These are phyloP conservation scores for Pelosia muscerda DNA, from an alignment of 2,888 invertebrate species.

Conservation along the genomic window DNA sequence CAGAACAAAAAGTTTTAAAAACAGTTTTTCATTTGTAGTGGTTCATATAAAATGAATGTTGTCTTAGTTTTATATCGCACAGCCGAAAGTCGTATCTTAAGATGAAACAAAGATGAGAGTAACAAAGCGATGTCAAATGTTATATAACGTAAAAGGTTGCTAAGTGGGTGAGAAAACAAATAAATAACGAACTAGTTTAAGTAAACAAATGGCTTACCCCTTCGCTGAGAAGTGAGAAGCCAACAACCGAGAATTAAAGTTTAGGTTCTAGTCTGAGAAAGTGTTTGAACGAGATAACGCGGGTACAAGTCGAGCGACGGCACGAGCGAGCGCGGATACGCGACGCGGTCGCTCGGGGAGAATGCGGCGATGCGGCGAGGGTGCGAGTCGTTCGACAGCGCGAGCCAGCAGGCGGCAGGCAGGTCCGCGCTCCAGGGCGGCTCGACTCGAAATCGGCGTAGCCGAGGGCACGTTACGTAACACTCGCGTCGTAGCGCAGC, in stretches of 20 bases:
- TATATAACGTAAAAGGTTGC: conserved; percentile 65
- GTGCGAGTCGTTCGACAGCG: conserved; percentile 49
- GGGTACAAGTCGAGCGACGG: conserved; percentile 24
- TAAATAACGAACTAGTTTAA: conserved; percentile 53
- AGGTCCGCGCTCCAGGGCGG: conserved; percentile 70
- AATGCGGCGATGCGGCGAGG: conserved; percentile 42
- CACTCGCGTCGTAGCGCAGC: conserved; percentile 78
- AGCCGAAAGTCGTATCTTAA: conserved; percentile 44
- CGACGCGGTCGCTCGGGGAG: conserved; percentile 42
- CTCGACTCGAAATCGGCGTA: conserved; percentile 68
- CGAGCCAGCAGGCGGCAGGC: conserved; percentile 34
- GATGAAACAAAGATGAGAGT: conserved; percentile 43
- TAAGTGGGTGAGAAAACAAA: conserved; percentile 56
- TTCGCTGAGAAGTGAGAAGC: conserved; percentile 60
- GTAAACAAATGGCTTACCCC: conserved; percentile 74
- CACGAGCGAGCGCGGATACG: conserved; percentile 30
- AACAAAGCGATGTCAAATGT: conserved; percentile 55
- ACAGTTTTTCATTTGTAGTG: neutral
- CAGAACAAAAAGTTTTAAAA: neutral
- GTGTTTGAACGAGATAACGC: conserved; percentile 48
- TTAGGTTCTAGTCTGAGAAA: conserved; percentile 53
- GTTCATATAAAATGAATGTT: neutral
- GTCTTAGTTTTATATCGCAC: conserved; percentile 30
- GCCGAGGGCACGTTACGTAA: conserved; percentile 75
- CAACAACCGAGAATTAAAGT: conserved; percentile 57